phyloP scores from a whole-genome alignment of 2,888 invertebrate species.

The Shargacucullia verbasci region DNA sequence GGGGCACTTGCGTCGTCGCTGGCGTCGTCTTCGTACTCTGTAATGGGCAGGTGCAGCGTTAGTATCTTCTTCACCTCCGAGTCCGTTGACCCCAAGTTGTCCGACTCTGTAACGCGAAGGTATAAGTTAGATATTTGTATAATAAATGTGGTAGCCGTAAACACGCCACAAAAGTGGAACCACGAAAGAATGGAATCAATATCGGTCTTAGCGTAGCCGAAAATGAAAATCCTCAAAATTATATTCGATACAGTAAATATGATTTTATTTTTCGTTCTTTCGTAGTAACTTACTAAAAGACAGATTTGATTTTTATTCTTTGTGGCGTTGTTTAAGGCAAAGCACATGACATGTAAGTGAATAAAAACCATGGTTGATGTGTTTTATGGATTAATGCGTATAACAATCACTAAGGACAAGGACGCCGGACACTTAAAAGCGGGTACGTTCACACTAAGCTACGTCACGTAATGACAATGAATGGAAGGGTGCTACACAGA shows the following conservation, averaged over 20 bases:
- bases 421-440: conserved; percentile 52
- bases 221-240: conserved; percentile 17
- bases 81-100: conserved; percentile 98
- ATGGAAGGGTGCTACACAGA: conserved; percentile 57
- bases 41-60: conserved; percentile 97
- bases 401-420: conserved; percentile 43
- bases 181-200: conserved; percentile 9
- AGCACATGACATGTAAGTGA: conserved; percentile 49
- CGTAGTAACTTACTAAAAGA: conserved; percentile 17
- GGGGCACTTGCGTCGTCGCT: conserved; percentile 90
- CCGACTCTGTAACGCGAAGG: conserved; percentile 92
- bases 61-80: conserved; percentile 98
- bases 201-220: neutral
- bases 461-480: conserved; percentile 57
- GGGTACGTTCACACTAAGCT: conserved; percentile 48
- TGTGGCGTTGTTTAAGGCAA: conserved; percentile 44
- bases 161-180: conserved; percentile 43
- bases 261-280: conserved; percentile 24
- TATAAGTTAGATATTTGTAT: conserved; percentile 12
- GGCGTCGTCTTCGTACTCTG: conserved; percentile 97
- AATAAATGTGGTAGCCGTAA: conserved; percentile 34
- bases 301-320: neutral
- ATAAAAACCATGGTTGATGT: conserved; percentile 45
- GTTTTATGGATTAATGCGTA: conserved; percentile 43
- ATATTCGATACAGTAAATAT: conserved; percentile 11